Percentiles rank a stretch among this genome's conserved stretches.
These are phyloP conservation scores for Zaprionus inermis DNA, from an alignment of 1,140 invertebrate species.

Conservation along the genomic window DNA sequence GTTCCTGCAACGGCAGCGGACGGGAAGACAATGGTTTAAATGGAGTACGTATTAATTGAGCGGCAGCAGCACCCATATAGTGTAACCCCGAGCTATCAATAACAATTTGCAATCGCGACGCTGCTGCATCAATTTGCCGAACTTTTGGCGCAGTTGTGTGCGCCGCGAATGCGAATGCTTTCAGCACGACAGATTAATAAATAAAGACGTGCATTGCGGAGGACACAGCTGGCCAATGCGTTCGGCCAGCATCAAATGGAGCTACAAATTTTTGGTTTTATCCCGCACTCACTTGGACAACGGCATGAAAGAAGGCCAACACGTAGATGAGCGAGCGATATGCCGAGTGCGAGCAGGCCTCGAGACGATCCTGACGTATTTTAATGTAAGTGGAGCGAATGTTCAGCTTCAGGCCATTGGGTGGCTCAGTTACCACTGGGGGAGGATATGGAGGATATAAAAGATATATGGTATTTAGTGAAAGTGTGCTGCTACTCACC, in stretches of 20 bases:
- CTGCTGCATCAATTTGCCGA: slow-evolving; percentile 66
- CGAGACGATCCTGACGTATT: slow-evolving; percentile 89
- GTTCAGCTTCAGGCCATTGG: slow-evolving; percentile 95
- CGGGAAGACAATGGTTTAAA: too few species aligned
- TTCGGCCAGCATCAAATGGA: slow-evolving; percentile 12
- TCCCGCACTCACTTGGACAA: slow-evolving; percentile 88
- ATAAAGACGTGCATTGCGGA: slow-evolving; percentile 60
- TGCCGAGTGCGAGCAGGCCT: slow-evolving; percentile 89
- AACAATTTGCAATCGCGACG: slow-evolving; percentile 63
- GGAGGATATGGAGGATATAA: background rate
- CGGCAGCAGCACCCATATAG: slow-evolving; percentile 20
- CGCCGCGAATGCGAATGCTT: slow-evolving; percentile 56
- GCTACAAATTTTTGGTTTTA: slow-evolving; percentile 54
- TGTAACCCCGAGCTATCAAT: slow-evolving; percentile 55
- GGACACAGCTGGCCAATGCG: slow-evolving; percentile 47
- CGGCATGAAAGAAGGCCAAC: slow-evolving; percentile 95
- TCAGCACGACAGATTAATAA: slow-evolving; percentile 74
- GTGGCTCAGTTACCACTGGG: slow-evolving; percentile 94
- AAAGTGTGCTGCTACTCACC: slow-evolving; percentile 84
- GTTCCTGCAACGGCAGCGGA: slow-evolving; percentile 87
- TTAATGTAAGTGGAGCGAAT: slow-evolving; percentile 95
- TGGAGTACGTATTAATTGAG: slow-evolving; percentile 58
- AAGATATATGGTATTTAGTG: background rate
- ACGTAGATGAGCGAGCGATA: slow-evolving; percentile 93
- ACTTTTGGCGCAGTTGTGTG: slow-evolving; percentile 45